Conservation (phyloP, 2,113 vertebrate genomes). For the Poicephalus meyeri region DNA sequence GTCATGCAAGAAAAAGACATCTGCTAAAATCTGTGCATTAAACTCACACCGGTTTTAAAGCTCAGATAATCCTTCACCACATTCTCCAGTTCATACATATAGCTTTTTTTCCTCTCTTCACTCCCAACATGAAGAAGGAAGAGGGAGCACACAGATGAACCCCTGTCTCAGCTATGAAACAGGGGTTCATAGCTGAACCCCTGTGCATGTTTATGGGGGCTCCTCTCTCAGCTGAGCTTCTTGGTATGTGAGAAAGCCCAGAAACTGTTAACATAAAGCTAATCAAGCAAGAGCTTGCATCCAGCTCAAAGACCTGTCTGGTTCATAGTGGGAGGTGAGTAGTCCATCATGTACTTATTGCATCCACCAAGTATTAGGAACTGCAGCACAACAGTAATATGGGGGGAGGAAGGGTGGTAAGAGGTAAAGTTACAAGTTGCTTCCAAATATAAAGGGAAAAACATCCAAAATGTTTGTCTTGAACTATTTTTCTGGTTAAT, state of each 20-base stretch:
- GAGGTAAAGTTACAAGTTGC: neutral
- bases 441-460: constrained; percentile 57
- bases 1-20: neutral
- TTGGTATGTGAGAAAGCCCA: neutral
- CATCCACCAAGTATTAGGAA: neutral
- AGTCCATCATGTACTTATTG: neutral
- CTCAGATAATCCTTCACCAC: neutral
- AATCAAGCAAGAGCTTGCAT: neutral
- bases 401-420: neutral
- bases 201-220: neutral
- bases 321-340: neutral
- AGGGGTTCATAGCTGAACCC: neutral
- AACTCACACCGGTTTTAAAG: neutral
- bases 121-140: neutral
- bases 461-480: constrained; percentile 72
- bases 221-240: neutral
- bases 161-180: neutral
- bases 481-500: constrained; percentile 72
- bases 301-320: neutral
- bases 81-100: neutral
- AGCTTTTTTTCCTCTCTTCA: neutral
- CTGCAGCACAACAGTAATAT: neutral
- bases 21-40: neutral
- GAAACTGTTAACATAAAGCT: neutral
- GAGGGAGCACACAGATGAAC: neutral